phyloP scores from a whole-genome alignment of 2,113 vertebrate species.

The Phaetusa simplex region DNA sequence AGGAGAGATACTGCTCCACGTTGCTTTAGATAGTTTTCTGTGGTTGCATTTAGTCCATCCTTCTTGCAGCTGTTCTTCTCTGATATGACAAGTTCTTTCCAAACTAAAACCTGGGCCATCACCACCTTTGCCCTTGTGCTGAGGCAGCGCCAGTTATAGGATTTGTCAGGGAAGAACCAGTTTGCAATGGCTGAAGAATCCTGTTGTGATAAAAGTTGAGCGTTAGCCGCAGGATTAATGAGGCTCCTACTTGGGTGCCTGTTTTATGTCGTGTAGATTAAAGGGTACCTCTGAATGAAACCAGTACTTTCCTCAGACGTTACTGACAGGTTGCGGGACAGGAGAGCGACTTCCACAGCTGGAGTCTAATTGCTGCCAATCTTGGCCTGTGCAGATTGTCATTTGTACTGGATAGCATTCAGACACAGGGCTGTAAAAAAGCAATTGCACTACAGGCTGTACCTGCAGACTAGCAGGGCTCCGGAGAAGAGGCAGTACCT shows the following conservation, averaged over 20 bases:
- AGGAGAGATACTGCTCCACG: background rate
- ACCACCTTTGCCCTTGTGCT: background rate
- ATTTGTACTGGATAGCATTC: background rate
- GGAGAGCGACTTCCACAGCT: background rate
- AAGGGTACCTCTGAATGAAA: background rate
- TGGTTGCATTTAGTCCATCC: background rate
- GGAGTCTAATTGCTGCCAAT: background rate
- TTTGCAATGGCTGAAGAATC: background rate
- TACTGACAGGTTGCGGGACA: background rate
- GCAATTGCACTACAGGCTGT: background rate
- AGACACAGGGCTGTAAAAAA: background rate
- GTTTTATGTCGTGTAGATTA: background rate
- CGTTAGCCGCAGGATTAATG: background rate
- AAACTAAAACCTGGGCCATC: background rate
- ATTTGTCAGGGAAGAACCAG: background rate
- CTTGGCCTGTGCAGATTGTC: background rate
- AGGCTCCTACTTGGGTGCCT: background rate
- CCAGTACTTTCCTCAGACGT: fast-evolving
- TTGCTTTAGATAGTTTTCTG: background rate
- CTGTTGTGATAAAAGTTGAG: background rate
- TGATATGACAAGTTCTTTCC: background rate
- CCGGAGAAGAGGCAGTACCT: background rate
- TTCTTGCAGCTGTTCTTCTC: constrained; percentile 4
- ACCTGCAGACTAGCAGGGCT: background rate
- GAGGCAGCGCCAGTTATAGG: background rate